Evolutionary conservation across 2,797 vertebrate species (phyloP), one percentile per base, ranked within the genome.

Genomic region (Acrocephalus scirpaceus): DNA sequence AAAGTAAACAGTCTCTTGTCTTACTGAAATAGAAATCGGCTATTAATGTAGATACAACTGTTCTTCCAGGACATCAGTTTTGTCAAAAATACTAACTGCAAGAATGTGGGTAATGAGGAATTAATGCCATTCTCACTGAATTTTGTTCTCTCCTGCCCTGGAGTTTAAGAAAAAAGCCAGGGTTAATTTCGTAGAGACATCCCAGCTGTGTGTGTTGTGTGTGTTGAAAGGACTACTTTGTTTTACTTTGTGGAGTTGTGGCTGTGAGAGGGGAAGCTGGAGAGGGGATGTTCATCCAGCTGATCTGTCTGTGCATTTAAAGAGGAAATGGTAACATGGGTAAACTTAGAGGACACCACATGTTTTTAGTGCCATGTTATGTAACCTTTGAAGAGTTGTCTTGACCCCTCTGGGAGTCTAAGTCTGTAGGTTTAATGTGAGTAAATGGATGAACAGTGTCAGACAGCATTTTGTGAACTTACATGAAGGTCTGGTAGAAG

Each of bases 201-300:
- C 34, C 48, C 50, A 60, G 14, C n/a, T 34, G 8, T 34, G 11
- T 48, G 10, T 3, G 0, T 56, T 34, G 2, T 0, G 0, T 40
- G 2, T n/a, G 10, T 32, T 25, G 50, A 47, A 36, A 36, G 25
- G 32, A 44, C 14, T 64, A 6, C 29, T 75, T 72, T 15, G 42
- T 23, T 11, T 16, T 11, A 45, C 26, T 27, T 30, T 14, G 5
- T 34, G 65, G 53, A 71, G 22, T 36, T 71, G 57, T 50, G 42
- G 22, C 36, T 60, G 11, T 36, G 7, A n/a, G 25, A 29, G 9
- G 6, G 6, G 2, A 25, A 30, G 4, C 26, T 9, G 0, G 2
- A 5, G 11, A 25, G 21, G 23, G 47, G 11, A 3, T 74, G 23
- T 48, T 67, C 8, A 7, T 53, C 50, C 2, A 6, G 25, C 25